Evolutionary conservation across 2,113 vertebrate species (phyloP).

Genomic region (Austrofundulus limnaeus): DNA sequence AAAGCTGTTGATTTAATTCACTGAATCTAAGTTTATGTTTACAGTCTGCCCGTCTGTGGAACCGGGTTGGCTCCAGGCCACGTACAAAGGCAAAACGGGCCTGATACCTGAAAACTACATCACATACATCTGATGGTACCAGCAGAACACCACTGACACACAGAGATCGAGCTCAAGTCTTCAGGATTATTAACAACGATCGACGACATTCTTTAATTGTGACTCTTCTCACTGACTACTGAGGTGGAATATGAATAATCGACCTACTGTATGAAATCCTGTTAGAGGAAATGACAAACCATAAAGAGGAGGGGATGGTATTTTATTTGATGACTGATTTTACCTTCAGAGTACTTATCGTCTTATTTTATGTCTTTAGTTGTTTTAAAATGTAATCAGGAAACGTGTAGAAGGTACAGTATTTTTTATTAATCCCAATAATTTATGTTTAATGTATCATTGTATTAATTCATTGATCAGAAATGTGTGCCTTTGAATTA

Average conservation of each 20-base stretch:
- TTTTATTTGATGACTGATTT: not conserved
- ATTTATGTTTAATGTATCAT: conserved; percentile 49
- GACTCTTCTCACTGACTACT: conserved; percentile 50
- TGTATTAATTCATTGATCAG: conserved; percentile 13
- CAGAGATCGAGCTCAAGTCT: conserved; percentile 15
- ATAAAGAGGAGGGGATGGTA: conserved; percentile 26
- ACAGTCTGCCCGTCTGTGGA: conserved; percentile 95
- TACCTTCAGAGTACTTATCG: not conserved
- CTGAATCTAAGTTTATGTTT: conserved; percentile 33
- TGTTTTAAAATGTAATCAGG: conserved; percentile 3
- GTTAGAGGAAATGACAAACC: conserved; percentile 26
- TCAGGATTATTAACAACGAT: not conserved
- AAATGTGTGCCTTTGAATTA: conserved; percentile 20
- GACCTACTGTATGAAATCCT: conserved; percentile 37
- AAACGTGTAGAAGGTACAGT: conserved; percentile 29
- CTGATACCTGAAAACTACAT: conserved; percentile 97
- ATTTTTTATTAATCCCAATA: conserved; percentile 29
- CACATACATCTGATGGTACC: conserved; percentile 67
- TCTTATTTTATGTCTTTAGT: conserved; percentile 4
- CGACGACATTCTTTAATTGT: conserved; percentile 44
- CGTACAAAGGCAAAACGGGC: conserved; percentile 93
- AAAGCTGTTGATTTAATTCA: not conserved
- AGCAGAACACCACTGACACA: conserved; percentile 4
- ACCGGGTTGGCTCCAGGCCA: conserved; percentile 97
- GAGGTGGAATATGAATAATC: conserved; percentile 21